A percentile compares a stretch with the other conserved stretches of the same genome.
Evolutionary conservation across 2,113 vertebrate genomes (phyloP).

Genomic region (Procapra przewalskii): DNA sequence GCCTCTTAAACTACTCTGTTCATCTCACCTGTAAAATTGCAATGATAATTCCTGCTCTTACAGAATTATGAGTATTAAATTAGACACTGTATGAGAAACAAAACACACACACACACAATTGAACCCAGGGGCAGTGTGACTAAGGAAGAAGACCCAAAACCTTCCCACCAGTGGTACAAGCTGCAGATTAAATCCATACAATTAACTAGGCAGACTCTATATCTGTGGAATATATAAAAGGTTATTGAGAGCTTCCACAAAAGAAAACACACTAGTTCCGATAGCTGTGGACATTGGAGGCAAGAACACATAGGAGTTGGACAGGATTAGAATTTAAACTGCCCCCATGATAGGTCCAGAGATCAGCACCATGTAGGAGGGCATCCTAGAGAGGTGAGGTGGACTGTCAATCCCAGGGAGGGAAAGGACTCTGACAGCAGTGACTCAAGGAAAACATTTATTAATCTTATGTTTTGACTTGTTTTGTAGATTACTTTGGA

Average conservation of each 20-base stretch:
- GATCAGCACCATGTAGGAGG: not conserved
- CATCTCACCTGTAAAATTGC: conserved; percentile 53
- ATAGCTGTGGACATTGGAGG: not conserved
- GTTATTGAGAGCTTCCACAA: not conserved
- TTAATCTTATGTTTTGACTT: not conserved
- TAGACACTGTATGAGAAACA: conserved; percentile 36
- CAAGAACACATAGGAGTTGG: not conserved
- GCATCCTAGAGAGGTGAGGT: not conserved
- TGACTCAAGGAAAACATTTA: not conserved
- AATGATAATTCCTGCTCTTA: conserved; percentile 54
- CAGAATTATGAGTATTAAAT: conserved; percentile 61
- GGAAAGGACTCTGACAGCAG: not conserved
- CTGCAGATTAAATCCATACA: not conserved
- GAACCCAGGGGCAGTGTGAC: not conserved
- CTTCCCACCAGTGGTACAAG: not conserved
- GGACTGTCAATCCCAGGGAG: not conserved
- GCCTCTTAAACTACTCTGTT: conserved; percentile 46
- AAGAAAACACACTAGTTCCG: not conserved
- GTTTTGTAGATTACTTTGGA: not conserved
- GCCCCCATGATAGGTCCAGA: not conserved
- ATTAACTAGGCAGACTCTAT: not conserved
- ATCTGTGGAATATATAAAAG: not conserved
- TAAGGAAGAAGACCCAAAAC: not conserved
- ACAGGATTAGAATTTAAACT: not conserved
- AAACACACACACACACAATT: not conserved